These are phyloP conservation scores for Spinibarbus caldwelli DNA, from an alignment of 2,797 vertebrate genomes.

Conservation along the genomic window DNA sequence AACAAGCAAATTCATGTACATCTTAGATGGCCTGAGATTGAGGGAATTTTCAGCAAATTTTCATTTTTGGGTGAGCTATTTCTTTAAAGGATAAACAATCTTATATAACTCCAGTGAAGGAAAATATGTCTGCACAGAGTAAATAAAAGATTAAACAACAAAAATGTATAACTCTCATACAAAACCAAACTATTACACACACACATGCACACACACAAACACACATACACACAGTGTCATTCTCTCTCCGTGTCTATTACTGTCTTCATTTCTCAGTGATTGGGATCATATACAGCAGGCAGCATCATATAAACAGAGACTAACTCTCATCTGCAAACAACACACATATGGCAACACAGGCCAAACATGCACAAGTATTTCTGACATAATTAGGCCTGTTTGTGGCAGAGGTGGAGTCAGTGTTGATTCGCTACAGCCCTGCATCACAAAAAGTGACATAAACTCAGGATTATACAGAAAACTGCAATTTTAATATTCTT, in stretches of 20 bases:
- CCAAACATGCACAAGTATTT: conserved; percentile 13
- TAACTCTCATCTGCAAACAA: background rate
- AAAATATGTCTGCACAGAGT: background rate
- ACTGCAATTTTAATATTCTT: background rate
- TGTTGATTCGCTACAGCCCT: background rate
- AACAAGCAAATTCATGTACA: background rate
- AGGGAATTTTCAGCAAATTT: background rate
- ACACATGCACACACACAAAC: no score
- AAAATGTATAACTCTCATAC: no score
- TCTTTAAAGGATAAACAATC: no score
- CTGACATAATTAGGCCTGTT: conserved; percentile 21
- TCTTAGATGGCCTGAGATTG: background rate
- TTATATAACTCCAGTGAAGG: no score
- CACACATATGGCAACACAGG: background rate
- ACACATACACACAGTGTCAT: background rate
- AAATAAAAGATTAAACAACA: background rate
- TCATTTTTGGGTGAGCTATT: background rate
- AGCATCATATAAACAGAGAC: background rate
- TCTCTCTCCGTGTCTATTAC: background rate
- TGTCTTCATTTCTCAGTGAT: background rate
- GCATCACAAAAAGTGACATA: background rate
- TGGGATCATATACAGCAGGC: background rate
- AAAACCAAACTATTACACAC: background rate
- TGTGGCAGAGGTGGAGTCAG: conserved; percentile 20
- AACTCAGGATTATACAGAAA: background rate